A percentile compares a stretch with the other conserved stretches of the same genome.
These are phyloP conservation scores for Cynocephalus volans DNA, from an alignment of 2,113 vertebrate species.

Conservation along the genomic window DNA sequence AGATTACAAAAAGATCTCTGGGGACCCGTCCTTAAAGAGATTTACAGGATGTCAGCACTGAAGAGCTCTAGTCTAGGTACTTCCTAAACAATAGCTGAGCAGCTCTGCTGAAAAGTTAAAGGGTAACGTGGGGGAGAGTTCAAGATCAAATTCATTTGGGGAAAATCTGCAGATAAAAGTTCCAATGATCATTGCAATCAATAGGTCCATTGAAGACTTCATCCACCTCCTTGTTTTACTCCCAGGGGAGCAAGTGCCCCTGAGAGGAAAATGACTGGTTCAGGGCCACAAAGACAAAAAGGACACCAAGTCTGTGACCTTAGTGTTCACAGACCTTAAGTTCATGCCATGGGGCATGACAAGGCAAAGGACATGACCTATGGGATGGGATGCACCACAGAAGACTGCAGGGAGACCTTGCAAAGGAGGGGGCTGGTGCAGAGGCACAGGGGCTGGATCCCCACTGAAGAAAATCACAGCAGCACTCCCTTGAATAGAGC, in stretches of 20 bases:
- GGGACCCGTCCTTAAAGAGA: not conserved
- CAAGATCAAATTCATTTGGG: not conserved
- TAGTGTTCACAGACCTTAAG: not conserved
- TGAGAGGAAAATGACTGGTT: not conserved
- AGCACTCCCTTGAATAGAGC: not conserved
- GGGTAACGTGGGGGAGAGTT: not conserved
- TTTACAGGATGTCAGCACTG: not conserved
- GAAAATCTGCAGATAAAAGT: not conserved
- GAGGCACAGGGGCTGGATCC: not conserved
- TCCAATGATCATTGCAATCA: not conserved
- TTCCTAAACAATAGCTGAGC: not conserved
- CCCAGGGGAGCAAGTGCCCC: not conserved
- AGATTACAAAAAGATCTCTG: not conserved
- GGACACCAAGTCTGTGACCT: not conserved
- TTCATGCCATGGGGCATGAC: not conserved
- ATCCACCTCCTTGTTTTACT: not conserved
- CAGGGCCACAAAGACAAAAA: not conserved
- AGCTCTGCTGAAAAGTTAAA: slow-evolving; percentile 21
- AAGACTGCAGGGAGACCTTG: not conserved
- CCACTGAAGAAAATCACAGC: not conserved
- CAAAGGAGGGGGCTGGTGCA: not conserved
- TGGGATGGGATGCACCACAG: too few relatives aligned
- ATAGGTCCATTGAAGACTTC: not conserved
- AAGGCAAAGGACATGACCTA: not conserved
- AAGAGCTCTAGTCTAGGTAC: not conserved